Percentiles rank a stretch among this genome's conserved stretches.
These are phyloP conservation scores for Hoplostethus mediterraneus DNA, from an alignment of 2,797 vertebrate genomes.

Conservation along the genomic window DNA sequence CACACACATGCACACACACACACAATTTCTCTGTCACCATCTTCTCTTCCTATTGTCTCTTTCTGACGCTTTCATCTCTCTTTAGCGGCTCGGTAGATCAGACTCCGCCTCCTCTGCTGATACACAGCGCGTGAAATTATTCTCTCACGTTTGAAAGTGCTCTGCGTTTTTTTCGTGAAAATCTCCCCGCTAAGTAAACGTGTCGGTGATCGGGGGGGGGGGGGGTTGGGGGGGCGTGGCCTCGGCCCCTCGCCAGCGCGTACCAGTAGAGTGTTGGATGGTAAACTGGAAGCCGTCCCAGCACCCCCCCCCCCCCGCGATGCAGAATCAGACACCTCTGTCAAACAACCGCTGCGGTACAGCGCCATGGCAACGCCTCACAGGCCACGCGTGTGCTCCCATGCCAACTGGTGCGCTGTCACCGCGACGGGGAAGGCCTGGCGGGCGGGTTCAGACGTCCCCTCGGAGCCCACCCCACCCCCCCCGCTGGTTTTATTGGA, in stretches of 20 bases:
- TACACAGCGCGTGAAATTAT: not conserved
- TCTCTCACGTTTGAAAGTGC: slow-evolving; percentile 53
- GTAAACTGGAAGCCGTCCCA: slow-evolving; percentile 43
- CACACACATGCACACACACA: slow-evolving; percentile 23
- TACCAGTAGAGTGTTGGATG: slow-evolving; percentile 29
- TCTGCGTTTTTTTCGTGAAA: slow-evolving; percentile 57
- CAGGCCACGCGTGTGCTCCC: slow-evolving; percentile 56
- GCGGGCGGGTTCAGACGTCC: slow-evolving; percentile 12
- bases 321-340: slow-evolving; percentile 52
- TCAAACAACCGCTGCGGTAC: slow-evolving; percentile 35
- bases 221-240: too few relatives aligned
- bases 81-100: slow-evolving; percentile 56
- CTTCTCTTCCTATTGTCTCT: slow-evolving; percentile 42
- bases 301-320: too few relatives aligned
- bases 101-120: slow-evolving; percentile 38
- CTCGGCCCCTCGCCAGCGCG: slow-evolving; percentile 7
- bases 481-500: slow-evolving; percentile 45
- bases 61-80: slow-evolving; percentile 62
- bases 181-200: slow-evolving; percentile 39
- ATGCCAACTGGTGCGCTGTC: slow-evolving; percentile 68
- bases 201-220: slow-evolving; percentile 44
- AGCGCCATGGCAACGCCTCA: slow-evolving; percentile 34
- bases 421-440: slow-evolving; percentile 12
- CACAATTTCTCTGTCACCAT: slow-evolving; percentile 37
- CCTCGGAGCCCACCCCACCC: slow-evolving; percentile 21